Conservation (phyloP, 2,797 vertebrate species). For the Trematomus bernacchii region DNA sequence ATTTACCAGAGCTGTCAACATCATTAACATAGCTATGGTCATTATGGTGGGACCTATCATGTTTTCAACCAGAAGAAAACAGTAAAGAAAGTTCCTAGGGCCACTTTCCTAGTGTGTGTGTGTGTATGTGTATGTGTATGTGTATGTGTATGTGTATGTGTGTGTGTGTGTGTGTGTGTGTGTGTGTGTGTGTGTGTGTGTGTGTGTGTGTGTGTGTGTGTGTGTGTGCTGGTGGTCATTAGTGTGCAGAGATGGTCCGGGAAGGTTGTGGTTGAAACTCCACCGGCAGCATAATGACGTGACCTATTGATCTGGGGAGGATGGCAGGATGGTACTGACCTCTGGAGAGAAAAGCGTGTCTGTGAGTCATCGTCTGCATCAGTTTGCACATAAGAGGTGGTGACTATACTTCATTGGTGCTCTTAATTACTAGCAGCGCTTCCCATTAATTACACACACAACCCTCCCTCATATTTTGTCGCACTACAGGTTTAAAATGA, state of each 20-base stretch:
- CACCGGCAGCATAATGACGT: slow-evolving; percentile 67
- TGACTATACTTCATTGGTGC: slow-evolving; percentile 6
- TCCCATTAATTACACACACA: too few species aligned
- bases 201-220: slow-evolving; percentile 14
- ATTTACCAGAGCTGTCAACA: slow-evolving; percentile 12
- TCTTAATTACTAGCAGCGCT: neutral
- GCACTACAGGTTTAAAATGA: too few species aligned
- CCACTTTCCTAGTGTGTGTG: slow-evolving; percentile 7
- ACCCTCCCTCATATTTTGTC: too few species aligned
- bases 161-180: slow-evolving; percentile 2
- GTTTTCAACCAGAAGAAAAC: slow-evolving; percentile 22
- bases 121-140: neutral
- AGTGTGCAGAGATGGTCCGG: slow-evolving; percentile 63
- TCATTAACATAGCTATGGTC: slow-evolving; percentile 1
- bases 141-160: slow-evolving; percentile 10
- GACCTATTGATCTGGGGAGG: slow-evolving; percentile 77
- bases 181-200: slow-evolving; percentile 4
- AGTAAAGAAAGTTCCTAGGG: neutral
- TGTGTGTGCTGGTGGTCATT: slow-evolving; percentile 58
- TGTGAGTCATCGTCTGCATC: slow-evolving; percentile 6
- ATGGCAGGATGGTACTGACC: slow-evolving; percentile 58
- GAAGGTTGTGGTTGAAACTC: slow-evolving; percentile 67
- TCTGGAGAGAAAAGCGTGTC: slow-evolving; percentile 47
- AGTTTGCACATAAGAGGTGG: slow-evolving; percentile 1
- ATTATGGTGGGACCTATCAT: slow-evolving; percentile 32